Evolutionary conservation across 2,888 invertebrate species (phyloP).

Genomic region (Mechanitis messenoides): DNA sequence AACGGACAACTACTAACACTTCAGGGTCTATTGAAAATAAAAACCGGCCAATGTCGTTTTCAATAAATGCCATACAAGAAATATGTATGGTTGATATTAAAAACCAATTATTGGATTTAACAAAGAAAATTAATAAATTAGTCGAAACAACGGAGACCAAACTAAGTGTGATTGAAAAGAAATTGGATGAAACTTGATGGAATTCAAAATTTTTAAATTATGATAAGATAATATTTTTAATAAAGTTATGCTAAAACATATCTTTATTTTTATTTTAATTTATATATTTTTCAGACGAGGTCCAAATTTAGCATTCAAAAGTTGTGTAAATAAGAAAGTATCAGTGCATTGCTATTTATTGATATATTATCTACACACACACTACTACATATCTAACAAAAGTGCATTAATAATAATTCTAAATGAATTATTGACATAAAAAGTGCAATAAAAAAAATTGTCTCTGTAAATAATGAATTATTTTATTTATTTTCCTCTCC

Average conservation of each 20-base stretch:
- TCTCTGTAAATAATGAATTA: not conserved
- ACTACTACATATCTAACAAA: no score
- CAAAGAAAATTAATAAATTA: slow-evolving; percentile 61
- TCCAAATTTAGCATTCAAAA: no score
- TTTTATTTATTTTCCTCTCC: not conserved
- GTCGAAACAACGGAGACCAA: slow-evolving; percentile 53
- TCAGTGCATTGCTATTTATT: no score
- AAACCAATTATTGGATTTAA: slow-evolving; percentile 58
- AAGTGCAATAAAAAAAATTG: slow-evolving; percentile 3
- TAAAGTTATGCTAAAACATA: no score
- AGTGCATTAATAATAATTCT: no score
- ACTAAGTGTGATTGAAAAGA: slow-evolving; percentile 52
- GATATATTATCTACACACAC: no score
- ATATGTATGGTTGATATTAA: slow-evolving; percentile 71
- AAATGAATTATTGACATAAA: not conserved
- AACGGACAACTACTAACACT: slow-evolving; percentile 40
- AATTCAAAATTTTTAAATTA: not conserved
- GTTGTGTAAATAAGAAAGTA: no score
- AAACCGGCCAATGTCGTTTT: slow-evolving; percentile 55
- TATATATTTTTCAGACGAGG: no score
- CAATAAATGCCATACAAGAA: slow-evolving; percentile 66
- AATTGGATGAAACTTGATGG: slow-evolving; percentile 44
- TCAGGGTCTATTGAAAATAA: slow-evolving; percentile 49
- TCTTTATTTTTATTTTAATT: no score
- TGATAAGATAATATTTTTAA: no score